phyloP scores from a whole-genome alignment of 2,888 invertebrate species.

The Morpho deidamia region DNA sequence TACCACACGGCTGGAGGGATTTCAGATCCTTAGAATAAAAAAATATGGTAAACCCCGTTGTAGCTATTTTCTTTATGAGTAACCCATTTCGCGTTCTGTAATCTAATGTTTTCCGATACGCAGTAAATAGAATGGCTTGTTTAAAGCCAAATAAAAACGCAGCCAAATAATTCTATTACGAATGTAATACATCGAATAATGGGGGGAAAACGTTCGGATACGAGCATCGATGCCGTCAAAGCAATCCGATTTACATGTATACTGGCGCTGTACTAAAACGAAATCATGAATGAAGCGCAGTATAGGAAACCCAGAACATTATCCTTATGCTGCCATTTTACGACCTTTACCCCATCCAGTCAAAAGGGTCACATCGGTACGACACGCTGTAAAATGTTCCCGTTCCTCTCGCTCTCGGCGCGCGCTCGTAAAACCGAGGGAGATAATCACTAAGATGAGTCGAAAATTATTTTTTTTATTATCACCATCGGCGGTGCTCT shows the following conservation, averaged over 20 bases:
- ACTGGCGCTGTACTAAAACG: constrained; percentile 71
- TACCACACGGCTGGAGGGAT: no score
- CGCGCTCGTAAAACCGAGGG: constrained; percentile 60
- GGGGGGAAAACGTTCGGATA: constrained; percentile 53
- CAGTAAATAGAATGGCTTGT: constrained; percentile 24
- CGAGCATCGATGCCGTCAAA: constrained; percentile 62
- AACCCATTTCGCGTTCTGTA: neutral
- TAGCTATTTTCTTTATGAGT: neutral
- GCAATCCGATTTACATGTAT: constrained; percentile 77
- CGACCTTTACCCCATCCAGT: constrained; percentile 77
- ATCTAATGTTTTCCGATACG: constrained; percentile 7
- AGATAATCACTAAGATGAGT: constrained; percentile 76
- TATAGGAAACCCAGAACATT: constrained; percentile 77
- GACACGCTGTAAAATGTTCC: constrained; percentile 62
- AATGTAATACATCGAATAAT: constrained; percentile 66
- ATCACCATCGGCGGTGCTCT: constrained; percentile 79
- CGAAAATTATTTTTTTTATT: constrained; percentile 79
- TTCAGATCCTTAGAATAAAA: no score
- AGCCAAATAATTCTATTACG: constrained; percentile 52
- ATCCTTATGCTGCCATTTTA: constrained; percentile 79
- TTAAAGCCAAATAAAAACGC: constrained; percentile 30
- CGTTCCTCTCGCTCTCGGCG: constrained; percentile 51
- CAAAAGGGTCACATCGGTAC: constrained; percentile 72
- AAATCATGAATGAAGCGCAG: constrained; percentile 78
- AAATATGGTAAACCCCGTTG: no score